A percentile compares a stretch with the other conserved stretches of the same genome.
Conservation (phyloP, 2,113 vertebrate species). For the Leptosomus discolor region DNA sequence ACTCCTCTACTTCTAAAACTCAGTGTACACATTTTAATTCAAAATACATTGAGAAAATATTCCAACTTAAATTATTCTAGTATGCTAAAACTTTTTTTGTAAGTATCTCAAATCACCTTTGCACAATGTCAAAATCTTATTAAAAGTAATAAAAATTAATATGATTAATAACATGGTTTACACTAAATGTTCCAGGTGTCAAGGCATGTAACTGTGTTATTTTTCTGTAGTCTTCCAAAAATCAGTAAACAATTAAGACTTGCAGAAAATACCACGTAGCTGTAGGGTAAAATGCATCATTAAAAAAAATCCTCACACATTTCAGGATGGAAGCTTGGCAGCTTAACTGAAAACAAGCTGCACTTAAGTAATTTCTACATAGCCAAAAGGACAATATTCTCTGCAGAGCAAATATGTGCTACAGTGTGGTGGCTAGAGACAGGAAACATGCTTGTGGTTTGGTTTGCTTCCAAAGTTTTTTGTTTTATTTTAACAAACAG, state of each 20-base stretch:
- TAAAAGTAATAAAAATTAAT: not conserved
- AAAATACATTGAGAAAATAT: not conserved
- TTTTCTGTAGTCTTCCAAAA: constrained; percentile 20
- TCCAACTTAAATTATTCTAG: not conserved
- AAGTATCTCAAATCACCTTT: not conserved
- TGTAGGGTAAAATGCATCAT: constrained; percentile 31
- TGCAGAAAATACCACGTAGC: constrained; percentile 29
- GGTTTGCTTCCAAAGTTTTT: constrained; percentile 60
- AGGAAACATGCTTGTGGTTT: constrained; percentile 46
- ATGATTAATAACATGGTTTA: not conserved
- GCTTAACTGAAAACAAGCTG: constrained; percentile 46
- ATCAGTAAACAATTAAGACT: not conserved
- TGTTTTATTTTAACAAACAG: constrained; percentile 52
- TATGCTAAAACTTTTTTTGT: not conserved
- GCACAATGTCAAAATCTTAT: not conserved
- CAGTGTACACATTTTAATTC: not conserved
- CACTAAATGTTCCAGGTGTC: not conserved
- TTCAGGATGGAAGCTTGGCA: constrained; percentile 43
- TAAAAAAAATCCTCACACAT: constrained; percentile 42
- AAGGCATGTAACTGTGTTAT: not conserved
- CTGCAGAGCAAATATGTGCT: constrained; percentile 11
- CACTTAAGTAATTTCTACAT: constrained; percentile 59
- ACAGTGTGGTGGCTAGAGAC: constrained; percentile 19
- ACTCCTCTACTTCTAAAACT: not conserved
- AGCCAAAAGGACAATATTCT: constrained; percentile 64